A percentile compares a stretch with the other conserved stretches of the same genome.
Evolutionary conservation across 2,797 vertebrate genomes (phyloP).

Genomic region (Octomys mimax): DNA sequence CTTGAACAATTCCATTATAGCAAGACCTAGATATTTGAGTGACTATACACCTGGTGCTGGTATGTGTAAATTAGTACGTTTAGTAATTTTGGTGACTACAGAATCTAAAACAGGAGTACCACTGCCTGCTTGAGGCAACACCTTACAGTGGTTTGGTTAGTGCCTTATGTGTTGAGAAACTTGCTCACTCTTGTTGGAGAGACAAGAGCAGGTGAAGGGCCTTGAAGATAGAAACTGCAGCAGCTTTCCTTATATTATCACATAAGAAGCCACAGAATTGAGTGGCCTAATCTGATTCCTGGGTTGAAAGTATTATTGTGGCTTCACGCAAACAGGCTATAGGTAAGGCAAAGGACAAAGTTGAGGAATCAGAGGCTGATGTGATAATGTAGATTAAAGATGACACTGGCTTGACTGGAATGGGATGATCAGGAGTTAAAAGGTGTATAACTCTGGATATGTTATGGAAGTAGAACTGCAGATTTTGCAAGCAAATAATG

Average conservation of each 20-base stretch:
- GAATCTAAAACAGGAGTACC: neutral
- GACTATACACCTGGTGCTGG: neutral
- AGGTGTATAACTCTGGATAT: neutral
- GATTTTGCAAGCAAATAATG: neutral
- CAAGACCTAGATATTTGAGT: neutral
- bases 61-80: neutral
- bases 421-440: neutral
- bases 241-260: neutral
- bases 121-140: neutral
- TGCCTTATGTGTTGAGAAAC: neutral
- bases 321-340: neutral
- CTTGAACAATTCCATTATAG: neutral
- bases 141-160: neutral
- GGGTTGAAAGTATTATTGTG: neutral
- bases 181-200: neutral
- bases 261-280: neutral
- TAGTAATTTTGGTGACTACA: neutral
- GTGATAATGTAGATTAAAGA: neutral
- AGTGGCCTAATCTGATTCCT: neutral
- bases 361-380: neutral
- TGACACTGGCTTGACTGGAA: neutral
- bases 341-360: neutral
- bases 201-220: neutral
- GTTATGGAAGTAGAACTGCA: neutral
- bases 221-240: neutral